Conservation (phyloP, 2,797 vertebrate species). For the Gymnoscopelus microlampas region DNA sequence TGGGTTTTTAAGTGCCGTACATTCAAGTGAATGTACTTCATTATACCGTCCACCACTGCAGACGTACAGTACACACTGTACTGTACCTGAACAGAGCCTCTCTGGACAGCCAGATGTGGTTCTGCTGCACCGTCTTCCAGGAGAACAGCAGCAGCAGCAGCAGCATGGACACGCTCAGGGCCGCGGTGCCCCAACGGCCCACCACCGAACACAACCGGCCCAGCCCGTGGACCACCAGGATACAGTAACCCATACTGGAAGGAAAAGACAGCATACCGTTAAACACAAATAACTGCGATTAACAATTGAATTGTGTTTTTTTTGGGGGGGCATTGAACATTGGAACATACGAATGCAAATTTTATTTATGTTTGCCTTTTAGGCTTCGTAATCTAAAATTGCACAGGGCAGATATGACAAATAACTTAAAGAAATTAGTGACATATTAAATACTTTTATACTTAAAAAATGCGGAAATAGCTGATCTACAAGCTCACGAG, state of each 20-base stretch:
- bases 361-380: no score
- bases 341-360: no score
- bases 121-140: slow-evolving; percentile 94
- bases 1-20: no score
- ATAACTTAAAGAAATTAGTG: no score
- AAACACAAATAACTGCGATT: no score
- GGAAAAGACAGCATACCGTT: not conserved
- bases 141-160: slow-evolving; percentile 92
- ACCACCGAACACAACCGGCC: slow-evolving; percentile 83
- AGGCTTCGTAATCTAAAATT: no score
- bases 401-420: no score
- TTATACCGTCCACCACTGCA: no score
- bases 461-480: not conserved
- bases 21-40: no score
- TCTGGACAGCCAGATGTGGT: slow-evolving; percentile 93
- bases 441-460: no score
- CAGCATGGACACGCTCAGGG: slow-evolving; percentile 83
- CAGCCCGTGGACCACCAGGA: slow-evolving; percentile 91
- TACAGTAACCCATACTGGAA: slow-evolving; percentile 95
- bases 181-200: slow-evolving; percentile 83
- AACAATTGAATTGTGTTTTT: not conserved
- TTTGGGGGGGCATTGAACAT: not conserved
- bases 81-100: slow-evolving; percentile 93
- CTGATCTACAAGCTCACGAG: not conserved
- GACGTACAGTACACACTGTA: no score